Base-by-base conservation (phyloP, 2,113 vertebrate species). In the Halcyon malimbica region DNA sequence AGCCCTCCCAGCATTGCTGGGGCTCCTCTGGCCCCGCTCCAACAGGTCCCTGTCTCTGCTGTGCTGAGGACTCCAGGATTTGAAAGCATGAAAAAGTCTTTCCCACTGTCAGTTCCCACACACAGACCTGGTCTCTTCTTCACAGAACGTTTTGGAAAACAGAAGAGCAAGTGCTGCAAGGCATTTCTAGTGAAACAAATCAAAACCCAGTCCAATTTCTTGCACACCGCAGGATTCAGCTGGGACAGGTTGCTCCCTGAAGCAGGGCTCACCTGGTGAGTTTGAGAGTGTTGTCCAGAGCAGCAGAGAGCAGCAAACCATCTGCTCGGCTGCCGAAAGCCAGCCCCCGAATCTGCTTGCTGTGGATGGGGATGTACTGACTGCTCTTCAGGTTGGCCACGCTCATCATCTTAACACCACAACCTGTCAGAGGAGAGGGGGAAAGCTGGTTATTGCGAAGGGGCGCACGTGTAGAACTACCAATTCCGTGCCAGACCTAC, bases 391-490 rank as follows among this genome's bases (percentile, higher is more conserved):
- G 97, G 96, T 98, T 98, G 70, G 98, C 98, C 51, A 98, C 97
- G 9, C 99, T 99, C 90, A 99, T 97, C 98, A 99, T 99, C 98
- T 99, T 99, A 70, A 99, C 98, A 3, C 99, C 99, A 53, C 98
- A 99, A 19, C 99, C 99, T 99, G 96, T 15, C 63, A 56, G 51
- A 57, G 50, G 37, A 39, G 59, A 73, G 67, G 26, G 19, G 54
- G 25, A 87, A 90, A 89, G 63, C 4, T 60, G 19, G 25, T 95
- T 74, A 95, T 5, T 8, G 1, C 6, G 4, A 84, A 53, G 44
- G 29, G 5, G 26, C n/a, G 7, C 4, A 26, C 4, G 7, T 17
- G 24, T 2, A 64, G 25, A 90, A 42, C 16, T 33, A 20, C 20
- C 33, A 35, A 19, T 35, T 74, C 57, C 24, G 7, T 28, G 11